Evolutionary conservation across 2,797 vertebrate species (phyloP), one percentile per base, ranked within the genome.

Genomic region (Dicrostonyx torquatus): DNA sequence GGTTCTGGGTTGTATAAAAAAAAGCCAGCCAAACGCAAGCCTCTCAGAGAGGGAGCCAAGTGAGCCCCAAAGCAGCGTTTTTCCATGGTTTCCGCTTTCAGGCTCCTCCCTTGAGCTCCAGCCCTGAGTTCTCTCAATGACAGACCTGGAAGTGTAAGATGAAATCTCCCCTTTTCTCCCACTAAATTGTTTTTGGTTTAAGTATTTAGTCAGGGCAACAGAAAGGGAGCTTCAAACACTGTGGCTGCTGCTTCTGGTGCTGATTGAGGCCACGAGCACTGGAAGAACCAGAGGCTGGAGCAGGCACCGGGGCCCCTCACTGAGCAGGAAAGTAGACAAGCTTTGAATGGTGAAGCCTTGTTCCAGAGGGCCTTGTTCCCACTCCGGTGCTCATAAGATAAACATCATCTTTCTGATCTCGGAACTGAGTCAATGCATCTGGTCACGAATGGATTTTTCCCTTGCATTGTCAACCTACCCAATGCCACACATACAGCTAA

Each of bases 361-460:
- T 72, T 91, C 73, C 60, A 64, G 45, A 62, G 88, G 50, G 48
- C 14, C 15, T 72, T 62, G 15, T 45, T 68, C 48, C 84, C 34
- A n/a, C 13, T 77, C 85, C 88, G 92, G 34, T 48, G 34, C 48
- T 85, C 73, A 78, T 9, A 58, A 76, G 31, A 72, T 20, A 66
- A 80, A 60, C 26, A 91, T 40, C 3, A 77, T 29, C 6, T 68
- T 2, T 1, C 90, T 20, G 13, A 34, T 75, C 68, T 93, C 68
- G 82, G 53, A 73, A 70, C n/a, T 43, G 80, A 82, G 73, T 60
- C 72, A 93, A 37, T 1, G 15, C 22, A 64, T 40, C 50, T 45
- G 29, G 37, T 37, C 58, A 95, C 0, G 14, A 64, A 48, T 45
- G 29, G 89, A 64, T 87, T 62, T 72, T 62, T 91, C 34, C 37